A percentile compares a stretch with the other conserved stretches of the same genome.
These are phyloP conservation scores for Lepidurus packardi DNA, from an alignment of 1,140 invertebrate genomes.

Conservation along the genomic window DNA sequence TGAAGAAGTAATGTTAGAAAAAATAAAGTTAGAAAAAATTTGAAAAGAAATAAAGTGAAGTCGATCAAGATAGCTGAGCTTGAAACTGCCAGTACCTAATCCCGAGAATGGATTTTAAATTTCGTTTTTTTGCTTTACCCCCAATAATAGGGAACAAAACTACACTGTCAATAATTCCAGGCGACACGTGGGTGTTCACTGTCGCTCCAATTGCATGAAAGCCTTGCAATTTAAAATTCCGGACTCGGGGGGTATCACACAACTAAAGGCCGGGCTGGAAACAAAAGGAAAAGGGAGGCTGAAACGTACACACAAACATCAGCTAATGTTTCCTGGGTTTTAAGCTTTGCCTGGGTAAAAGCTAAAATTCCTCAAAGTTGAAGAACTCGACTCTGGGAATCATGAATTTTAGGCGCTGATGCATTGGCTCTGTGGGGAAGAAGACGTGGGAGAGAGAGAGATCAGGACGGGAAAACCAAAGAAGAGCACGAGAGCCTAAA, in stretches of 20 bases:
- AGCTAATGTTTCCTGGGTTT: neutral
- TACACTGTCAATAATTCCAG: conserved; percentile 7
- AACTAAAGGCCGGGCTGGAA: neutral
- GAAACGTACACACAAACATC: neutral
- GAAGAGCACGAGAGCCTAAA: neutral
- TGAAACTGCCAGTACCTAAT: neutral
- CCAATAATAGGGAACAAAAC: neutral
- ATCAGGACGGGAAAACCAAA: neutral
- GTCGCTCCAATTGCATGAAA: conserved; percentile 8
- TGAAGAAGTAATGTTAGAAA: conserved; percentile 12
- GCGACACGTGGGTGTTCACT: neutral
- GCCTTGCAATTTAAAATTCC: neutral
- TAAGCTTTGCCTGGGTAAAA: conserved; percentile 9
- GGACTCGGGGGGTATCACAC: neutral
- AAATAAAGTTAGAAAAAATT: neutral
- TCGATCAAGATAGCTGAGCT: neutral
- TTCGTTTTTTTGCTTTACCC: neutral
- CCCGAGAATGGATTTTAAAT: neutral
- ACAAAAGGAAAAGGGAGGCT: neutral
- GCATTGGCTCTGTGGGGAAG: neutral
- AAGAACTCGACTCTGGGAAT: neutral
- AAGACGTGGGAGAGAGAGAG: too few species aligned
- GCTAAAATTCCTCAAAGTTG: conserved; percentile 9
- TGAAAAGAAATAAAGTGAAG: neutral
- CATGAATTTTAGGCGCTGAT: conserved; percentile 1